Evolutionary conservation across 2,888 invertebrate species (phyloP).

Genomic region (Opisthograptis luteolata): DNA sequence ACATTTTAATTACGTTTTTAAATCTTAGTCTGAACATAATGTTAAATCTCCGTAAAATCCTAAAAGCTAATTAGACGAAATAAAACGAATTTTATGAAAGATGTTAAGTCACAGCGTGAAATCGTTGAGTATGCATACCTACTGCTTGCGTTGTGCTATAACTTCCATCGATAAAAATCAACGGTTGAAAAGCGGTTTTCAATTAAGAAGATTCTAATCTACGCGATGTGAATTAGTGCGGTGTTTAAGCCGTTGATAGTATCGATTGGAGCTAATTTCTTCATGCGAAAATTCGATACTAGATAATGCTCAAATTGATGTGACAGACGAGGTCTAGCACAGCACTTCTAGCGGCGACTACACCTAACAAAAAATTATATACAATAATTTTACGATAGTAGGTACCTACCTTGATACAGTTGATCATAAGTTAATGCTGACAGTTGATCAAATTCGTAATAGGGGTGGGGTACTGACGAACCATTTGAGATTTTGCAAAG

Average conservation of each 20-base stretch:
- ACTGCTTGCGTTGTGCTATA: slow-evolving; percentile 28
- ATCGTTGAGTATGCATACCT: slow-evolving; percentile 13
- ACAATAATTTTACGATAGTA: no score
- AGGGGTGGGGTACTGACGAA: no score
- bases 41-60: slow-evolving; percentile 3
- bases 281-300: neutral
- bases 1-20: no score
- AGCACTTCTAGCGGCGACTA: no score
- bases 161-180: slow-evolving; percentile 48
- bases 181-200: slow-evolving; percentile 53
- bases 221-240: slow-evolving; percentile 49
- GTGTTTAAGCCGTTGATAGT: slow-evolving; percentile 39
- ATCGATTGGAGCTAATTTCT: neutral
- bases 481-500: no score
- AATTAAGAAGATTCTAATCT: slow-evolving; percentile 59
- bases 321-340: no score
- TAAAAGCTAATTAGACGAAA: slow-evolving; percentile 13
- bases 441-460: no score
- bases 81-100: slow-evolving; percentile 15
- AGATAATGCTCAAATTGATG: no score
- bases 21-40: slow-evolving; percentile 8
- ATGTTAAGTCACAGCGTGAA: slow-evolving; percentile 17
- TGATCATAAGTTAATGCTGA: no score
- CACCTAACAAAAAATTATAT: no score
- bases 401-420: no score